Percentiles rank a stretch among this genome's conserved stretches.
Evolutionary conservation across 2,888 invertebrate species (phyloP).

Genomic region (Hirtodrosophila confusa): DNA sequence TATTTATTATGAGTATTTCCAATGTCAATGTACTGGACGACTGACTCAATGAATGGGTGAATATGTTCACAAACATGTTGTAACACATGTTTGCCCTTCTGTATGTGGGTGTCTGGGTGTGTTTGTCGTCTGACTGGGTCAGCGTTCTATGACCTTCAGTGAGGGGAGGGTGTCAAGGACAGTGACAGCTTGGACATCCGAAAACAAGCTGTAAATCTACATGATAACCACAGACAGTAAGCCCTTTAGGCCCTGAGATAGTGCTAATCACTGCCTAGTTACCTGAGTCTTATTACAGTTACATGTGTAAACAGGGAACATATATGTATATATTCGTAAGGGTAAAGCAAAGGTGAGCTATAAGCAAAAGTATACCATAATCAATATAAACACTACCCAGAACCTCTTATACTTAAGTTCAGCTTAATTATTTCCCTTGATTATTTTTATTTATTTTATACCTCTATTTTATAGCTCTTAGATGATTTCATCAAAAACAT

Average conservation of each 20-base stretch:
- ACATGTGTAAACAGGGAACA: no score
- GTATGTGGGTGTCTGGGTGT: conserved; percentile 1
- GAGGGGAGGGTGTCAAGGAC: neutral
- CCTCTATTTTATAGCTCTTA: no score
- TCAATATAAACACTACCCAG: no score
- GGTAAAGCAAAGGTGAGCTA: no score
- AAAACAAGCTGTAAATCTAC: conserved; percentile 35
- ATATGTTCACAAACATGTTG: conserved; percentile 33
- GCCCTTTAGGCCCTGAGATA: conserved; percentile 14
- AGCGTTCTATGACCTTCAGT: conserved; percentile 47
- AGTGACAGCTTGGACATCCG: neutral
- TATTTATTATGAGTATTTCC: conserved; percentile 16
- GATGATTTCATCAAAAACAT: no score
- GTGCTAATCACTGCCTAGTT: conserved; percentile 2
- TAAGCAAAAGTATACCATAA: no score
- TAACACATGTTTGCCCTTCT: conserved; percentile 10
- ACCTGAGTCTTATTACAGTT: conserved; percentile 1
- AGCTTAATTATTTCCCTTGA: no score
- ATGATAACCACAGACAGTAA: conserved; percentile 9
- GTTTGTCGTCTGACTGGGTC: conserved; percentile 42
- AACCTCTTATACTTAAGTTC: no score
- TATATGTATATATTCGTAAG: no score
- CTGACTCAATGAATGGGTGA: conserved; percentile 40
- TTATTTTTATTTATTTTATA: no score
- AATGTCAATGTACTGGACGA: conserved; percentile 55